Percentiles rank a stretch among this genome's conserved stretches.
phyloP scores from a whole-genome alignment of 92 coral and sea anemone species.

The Montipora capitata region DNA sequence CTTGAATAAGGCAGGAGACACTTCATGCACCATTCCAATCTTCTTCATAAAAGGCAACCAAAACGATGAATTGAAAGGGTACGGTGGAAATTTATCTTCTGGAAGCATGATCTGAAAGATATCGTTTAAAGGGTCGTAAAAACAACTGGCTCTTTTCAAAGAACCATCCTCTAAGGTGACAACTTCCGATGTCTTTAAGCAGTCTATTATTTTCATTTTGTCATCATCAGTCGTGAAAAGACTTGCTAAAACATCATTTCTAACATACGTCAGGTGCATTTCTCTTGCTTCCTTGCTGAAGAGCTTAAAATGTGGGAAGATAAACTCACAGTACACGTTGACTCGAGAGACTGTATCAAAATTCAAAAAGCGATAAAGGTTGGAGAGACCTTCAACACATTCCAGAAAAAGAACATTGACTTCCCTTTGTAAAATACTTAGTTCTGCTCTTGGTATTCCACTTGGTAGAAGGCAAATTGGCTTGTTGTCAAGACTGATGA shows the following conservation, averaged over 20 bases:
- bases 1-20: slow-evolving; percentile 36
- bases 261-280: slow-evolving; percentile 37
- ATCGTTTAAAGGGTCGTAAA: slow-evolving; percentile 39
- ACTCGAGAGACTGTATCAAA: slow-evolving; percentile 49
- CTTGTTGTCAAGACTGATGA: slow-evolving; percentile 19
- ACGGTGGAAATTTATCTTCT: slow-evolving; percentile 76
- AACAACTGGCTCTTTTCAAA: slow-evolving; percentile 10
- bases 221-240: neutral
- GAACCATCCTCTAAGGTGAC: slow-evolving; percentile 29
- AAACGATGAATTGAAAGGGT: slow-evolving; percentile 41
- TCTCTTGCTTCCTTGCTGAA: slow-evolving; percentile 46
- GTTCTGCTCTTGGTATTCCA: slow-evolving; percentile 57
- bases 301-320: slow-evolving; percentile 42
- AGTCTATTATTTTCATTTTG: neutral
- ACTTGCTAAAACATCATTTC: neutral
- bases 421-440: slow-evolving; percentile 28
- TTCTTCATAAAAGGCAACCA: slow-evolving; percentile 72
- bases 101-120: slow-evolving; percentile 43
- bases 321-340: slow-evolving; percentile 67
- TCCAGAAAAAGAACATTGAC: slow-evolving; percentile 55
- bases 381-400: neutral
- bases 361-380: slow-evolving; percentile 28
- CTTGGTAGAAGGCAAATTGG: slow-evolving; percentile 44
- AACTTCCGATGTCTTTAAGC: slow-evolving; percentile 5
- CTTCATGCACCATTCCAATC: slow-evolving; percentile 67